Evolutionary conservation across 2,797 vertebrate species (phyloP).

Genomic region (Acestrorhynchus altus): DNA sequence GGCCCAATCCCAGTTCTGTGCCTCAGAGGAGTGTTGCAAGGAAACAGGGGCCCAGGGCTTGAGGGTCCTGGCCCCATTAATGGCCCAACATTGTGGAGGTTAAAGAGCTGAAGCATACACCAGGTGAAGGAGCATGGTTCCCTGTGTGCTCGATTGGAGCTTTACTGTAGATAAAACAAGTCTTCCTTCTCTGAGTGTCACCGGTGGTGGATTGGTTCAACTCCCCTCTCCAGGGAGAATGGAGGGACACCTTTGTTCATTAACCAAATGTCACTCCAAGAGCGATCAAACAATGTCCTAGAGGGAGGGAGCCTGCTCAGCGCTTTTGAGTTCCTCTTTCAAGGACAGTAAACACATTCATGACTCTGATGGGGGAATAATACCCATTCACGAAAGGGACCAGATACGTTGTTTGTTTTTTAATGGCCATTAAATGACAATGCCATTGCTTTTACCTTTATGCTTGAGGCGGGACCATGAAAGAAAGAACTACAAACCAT

Average conservation of each 20-base stretch:
- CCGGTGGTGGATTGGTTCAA: conserved; percentile 1
- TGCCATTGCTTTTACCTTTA: conserved; percentile 22
- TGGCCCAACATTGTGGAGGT: conserved; percentile 23
- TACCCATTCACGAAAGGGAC: conserved; percentile 38
- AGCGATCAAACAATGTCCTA: conserved; percentile 48
- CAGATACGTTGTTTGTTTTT: conserved; percentile 49
- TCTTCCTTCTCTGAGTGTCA: conserved; percentile 5
- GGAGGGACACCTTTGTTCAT: conserved; percentile 54
- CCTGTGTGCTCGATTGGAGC: background rate
- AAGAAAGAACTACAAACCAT: conserved; percentile 30
- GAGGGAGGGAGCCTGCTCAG: conserved; percentile 45
- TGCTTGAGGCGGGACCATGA: conserved; percentile 15
- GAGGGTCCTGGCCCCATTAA: conserved; percentile 30
- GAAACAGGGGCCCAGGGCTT: conserved; percentile 26
- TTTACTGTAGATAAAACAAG: conserved; percentile 9
- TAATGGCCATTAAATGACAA: conserved; percentile 42
- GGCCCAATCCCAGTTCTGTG: conserved; percentile 8
- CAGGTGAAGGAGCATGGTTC: background rate
- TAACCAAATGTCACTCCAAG: conserved; percentile 54
- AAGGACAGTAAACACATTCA: conserved; percentile 55
- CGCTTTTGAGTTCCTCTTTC: conserved; percentile 46
- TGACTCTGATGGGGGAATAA: conserved; percentile 49
- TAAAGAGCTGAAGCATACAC: conserved; percentile 36
- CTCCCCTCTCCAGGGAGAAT: conserved; percentile 15
- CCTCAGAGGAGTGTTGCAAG: conserved; percentile 27